phyloP scores from a whole-genome alignment of 2,113 vertebrate genomes.

The Albula glossodonta region DNA sequence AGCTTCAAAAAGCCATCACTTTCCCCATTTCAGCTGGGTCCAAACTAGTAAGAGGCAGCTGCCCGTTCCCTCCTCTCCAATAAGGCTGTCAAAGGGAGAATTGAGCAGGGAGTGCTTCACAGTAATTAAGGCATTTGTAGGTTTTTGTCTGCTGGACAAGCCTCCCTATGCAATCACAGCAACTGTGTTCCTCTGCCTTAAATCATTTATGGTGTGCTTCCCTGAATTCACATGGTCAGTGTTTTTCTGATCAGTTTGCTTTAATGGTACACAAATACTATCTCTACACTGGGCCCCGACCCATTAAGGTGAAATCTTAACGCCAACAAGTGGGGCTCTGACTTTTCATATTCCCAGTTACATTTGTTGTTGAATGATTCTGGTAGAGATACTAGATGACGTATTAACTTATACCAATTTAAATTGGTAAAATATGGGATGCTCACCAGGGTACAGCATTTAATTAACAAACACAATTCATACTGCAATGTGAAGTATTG shows the following conservation, averaged over 20 bases:
- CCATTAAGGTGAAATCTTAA: neutral
- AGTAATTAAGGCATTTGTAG: neutral
- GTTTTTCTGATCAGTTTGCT: neutral
- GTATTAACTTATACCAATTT: neutral
- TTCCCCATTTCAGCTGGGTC: neutral
- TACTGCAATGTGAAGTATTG: neutral
- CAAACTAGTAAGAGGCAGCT: constrained; percentile 1
- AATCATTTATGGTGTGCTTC: neutral
- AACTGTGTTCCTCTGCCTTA: neutral
- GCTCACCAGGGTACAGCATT: neutral
- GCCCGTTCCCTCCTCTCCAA: constrained; percentile 1
- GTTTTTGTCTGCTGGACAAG: neutral
- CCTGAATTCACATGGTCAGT: neutral
- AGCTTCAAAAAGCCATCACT: neutral
- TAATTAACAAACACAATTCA: neutral
- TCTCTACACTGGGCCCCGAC: neutral
- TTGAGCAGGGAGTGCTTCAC: constrained; percentile 10
- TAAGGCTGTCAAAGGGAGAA: constrained; percentile 7
- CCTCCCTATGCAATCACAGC: neutral
- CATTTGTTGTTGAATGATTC: neutral
- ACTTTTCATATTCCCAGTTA: neutral
- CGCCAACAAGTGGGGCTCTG: neutral
- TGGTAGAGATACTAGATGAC: too few relatives aligned
- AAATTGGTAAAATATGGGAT: neutral
- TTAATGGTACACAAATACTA: neutral